Evolutionary conservation across 2,113 vertebrate species (phyloP).

Genomic region (Terrapene triunguis): DNA sequence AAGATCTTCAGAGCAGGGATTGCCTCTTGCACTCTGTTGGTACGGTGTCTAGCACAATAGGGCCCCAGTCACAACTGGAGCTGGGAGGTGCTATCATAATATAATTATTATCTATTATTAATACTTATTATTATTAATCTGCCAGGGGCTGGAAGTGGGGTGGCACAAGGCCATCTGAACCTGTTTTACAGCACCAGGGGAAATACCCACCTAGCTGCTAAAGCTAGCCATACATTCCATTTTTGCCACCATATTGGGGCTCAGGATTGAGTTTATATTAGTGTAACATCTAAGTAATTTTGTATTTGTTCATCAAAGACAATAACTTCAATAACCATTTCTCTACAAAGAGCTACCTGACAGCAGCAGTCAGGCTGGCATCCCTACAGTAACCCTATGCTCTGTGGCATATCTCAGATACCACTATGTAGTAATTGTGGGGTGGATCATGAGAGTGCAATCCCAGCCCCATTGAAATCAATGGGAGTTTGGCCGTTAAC

Average conservation of each 20-base stretch:
- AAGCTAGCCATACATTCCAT: not conserved
- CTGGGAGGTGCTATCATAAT: not conserved
- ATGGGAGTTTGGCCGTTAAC: not conserved
- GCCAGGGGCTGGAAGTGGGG: not conserved
- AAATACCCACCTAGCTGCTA: not conserved
- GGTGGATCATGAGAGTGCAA: slow-evolving; percentile 3
- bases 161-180: not conserved
- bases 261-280: slow-evolving; percentile 13
- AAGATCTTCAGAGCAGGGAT: not conserved
- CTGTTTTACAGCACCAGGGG: not conserved
- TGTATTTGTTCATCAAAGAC: slow-evolving; percentile 8
- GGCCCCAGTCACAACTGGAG: not conserved
- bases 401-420: slow-evolving; percentile 59
- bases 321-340: slow-evolving; percentile 2
- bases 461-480: slow-evolving; percentile 13
- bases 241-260: not conserved
- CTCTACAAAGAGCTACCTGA: slow-evolving; percentile 34
- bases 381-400: slow-evolving; percentile 16
- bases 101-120: not conserved
- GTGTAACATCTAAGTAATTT: not conserved
- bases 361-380: slow-evolving; percentile 8
- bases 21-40: not conserved
- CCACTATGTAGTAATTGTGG: not conserved
- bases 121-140: not conserved
- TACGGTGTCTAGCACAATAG: not conserved